Percentiles rank a stretch among this genome's conserved stretches.
Evolutionary conservation across 2,888 invertebrate species (phyloP).

Genomic region (Sycophila texana): DNA sequence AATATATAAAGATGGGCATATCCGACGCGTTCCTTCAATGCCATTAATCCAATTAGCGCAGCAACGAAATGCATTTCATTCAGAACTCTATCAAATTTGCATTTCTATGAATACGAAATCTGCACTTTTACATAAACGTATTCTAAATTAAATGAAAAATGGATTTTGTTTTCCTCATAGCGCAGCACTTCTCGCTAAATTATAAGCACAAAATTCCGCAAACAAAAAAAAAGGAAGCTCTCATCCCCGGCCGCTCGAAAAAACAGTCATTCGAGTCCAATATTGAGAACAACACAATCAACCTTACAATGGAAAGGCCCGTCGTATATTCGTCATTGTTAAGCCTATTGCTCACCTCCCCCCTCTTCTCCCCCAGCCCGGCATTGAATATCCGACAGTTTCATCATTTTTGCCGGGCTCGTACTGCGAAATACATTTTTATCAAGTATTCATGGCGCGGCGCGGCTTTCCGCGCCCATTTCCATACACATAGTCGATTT

Average conservation of each 20-base stretch:
- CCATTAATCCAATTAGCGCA: too few relatives aligned
- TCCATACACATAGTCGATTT: slow-evolving; percentile 11
- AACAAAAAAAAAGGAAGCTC: background rate
- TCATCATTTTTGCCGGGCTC: slow-evolving; percentile 13
- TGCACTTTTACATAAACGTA: background rate
- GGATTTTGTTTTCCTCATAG: background rate
- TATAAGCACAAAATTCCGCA: background rate
- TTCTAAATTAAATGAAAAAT: slow-evolving; percentile 4
- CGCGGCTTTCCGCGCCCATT: slow-evolving; percentile 8
- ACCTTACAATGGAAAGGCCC: background rate
- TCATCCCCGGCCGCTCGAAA: background rate
- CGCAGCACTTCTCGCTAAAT: background rate
- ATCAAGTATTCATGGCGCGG: slow-evolving; percentile 26
- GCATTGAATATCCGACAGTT: slow-evolving; percentile 3
- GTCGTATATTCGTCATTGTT: background rate
- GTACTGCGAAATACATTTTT: background rate
- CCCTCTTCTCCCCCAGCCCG: too few relatives aligned
- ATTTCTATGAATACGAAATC: slow-evolving; percentile 10
- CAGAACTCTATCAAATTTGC: background rate
- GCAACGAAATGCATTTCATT: too few relatives aligned
- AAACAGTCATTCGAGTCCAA: slow-evolving; percentile 1
- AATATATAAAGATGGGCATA: background rate
- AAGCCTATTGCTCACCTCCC: background rate
- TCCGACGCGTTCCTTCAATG: too few relatives aligned
- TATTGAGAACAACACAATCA: background rate